Evolutionary conservation across 2,888 invertebrate species (phyloP).

Genomic region (Xestia ashworthii): DNA sequence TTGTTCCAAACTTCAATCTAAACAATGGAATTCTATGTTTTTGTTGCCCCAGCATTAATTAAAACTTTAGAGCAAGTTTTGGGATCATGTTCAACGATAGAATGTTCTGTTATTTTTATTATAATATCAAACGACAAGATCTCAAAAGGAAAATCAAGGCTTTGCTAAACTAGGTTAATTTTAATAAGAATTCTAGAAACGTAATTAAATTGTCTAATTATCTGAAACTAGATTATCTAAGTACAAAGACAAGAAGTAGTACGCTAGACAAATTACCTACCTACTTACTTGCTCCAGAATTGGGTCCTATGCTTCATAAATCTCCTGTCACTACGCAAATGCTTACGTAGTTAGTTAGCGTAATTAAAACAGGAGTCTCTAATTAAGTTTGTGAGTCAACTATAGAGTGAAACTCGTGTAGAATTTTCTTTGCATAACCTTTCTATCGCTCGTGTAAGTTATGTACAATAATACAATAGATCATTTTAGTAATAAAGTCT

Average conservation of each 20-base stretch:
- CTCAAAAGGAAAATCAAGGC: conserved; percentile 8
- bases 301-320: neutral
- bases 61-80: conserved; percentile 51
- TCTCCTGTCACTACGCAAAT: neutral
- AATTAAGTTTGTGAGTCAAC: neutral
- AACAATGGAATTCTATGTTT: conserved; percentile 19
- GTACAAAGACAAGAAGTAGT: neutral
- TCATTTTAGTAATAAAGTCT: neutral
- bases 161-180: conserved; percentile 31
- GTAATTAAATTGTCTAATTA: conserved; percentile 34
- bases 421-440: conserved; percentile 6
- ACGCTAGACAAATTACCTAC: too few species aligned
- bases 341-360: neutral
- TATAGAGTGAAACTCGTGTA: neutral
- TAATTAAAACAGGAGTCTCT: neutral
- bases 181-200: conserved; percentile 11
- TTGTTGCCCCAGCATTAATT: conserved; percentile 38
- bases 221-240: neutral
- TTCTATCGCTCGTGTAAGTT: neutral
- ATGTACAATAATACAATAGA: conserved; percentile 6
- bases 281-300: neutral
- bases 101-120: conserved; percentile 31
- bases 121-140: conserved; percentile 18
- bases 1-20: conserved; percentile 11
- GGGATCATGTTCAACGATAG: conserved; percentile 23